Conservation (phyloP, 2,888 invertebrate genomes). For the Myopa testacea region DNA sequence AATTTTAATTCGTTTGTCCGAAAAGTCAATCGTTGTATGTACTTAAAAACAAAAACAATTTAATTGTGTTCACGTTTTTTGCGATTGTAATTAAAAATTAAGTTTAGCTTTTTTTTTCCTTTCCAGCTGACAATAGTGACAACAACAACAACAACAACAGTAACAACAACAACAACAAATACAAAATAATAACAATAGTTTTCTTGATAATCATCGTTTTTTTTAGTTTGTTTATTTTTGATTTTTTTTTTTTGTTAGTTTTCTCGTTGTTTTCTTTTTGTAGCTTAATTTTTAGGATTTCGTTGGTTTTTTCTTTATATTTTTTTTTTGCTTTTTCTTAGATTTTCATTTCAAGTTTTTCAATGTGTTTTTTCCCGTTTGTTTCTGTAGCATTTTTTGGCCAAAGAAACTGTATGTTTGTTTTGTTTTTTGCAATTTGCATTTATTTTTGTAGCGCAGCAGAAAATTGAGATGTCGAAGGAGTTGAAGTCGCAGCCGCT, state of each 20-base stretch:
- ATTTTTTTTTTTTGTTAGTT: background rate
- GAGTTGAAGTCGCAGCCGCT: background rate
- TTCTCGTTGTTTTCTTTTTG: background rate
- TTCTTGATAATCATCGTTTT: too few relatives aligned
- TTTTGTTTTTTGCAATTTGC: background rate
- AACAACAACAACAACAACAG: too few relatives aligned
- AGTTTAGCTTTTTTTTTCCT: too few relatives aligned
- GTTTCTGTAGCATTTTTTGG: background rate
- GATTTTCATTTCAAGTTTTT: background rate
- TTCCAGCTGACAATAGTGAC: too few relatives aligned
- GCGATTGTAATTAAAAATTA: too few relatives aligned
- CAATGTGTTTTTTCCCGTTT: background rate
- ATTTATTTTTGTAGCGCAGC: background rate
- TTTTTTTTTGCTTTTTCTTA: background rate
- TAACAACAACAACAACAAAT: too few relatives aligned
- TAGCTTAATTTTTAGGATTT: too few relatives aligned
- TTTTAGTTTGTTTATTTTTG: too few relatives aligned
- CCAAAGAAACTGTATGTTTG: background rate
- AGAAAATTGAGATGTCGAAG: conserved; percentile 1
- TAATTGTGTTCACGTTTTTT: too few relatives aligned
- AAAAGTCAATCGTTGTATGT: too few relatives aligned
- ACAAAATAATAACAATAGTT: background rate
- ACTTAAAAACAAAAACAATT: too few relatives aligned
- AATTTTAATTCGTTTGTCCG: too few relatives aligned
- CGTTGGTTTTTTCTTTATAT: background rate